A percentile compares a stretch with the other conserved stretches of the same genome.
Conservation (phyloP, 2,797 vertebrate species). For the Cuniculus paca region DNA sequence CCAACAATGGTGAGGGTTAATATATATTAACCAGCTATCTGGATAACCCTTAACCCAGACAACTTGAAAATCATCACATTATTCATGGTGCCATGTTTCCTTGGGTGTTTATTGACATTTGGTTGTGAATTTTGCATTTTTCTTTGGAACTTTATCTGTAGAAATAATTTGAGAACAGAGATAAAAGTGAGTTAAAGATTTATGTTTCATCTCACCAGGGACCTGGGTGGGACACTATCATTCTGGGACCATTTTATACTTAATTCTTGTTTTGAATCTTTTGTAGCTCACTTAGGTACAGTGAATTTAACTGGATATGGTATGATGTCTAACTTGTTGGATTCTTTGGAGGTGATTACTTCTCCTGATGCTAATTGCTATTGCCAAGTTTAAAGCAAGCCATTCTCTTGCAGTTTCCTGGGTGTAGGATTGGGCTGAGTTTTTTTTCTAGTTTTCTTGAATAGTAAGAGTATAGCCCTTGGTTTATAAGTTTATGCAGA, state of each 20-base stretch:
- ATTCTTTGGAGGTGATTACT: constrained; percentile 4
- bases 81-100: not conserved
- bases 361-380: not conserved
- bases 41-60: not conserved
- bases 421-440: not conserved
- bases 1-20: not conserved
- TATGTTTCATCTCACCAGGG: not conserved
- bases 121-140: not conserved
- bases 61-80: not conserved
- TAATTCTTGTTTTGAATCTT: constrained; percentile 47
- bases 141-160: constrained; percentile 29
- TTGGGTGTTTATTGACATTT: constrained; percentile 34
- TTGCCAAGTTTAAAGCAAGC: not conserved
- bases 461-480: not conserved
- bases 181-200: not conserved
- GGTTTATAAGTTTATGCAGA: not conserved
- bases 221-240: not conserved
- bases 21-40: not conserved
- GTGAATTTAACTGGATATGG: not conserved
- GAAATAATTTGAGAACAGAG: constrained; percentile 50
- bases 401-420: constrained; percentile 45
- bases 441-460: not conserved
- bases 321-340: not conserved
- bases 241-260: not conserved
- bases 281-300: not conserved